Evolutionary conservation across 2,888 invertebrate genomes (phyloP), one percentile per base, ranked within the genome.

Genomic region (Sipha maydis): DNA sequence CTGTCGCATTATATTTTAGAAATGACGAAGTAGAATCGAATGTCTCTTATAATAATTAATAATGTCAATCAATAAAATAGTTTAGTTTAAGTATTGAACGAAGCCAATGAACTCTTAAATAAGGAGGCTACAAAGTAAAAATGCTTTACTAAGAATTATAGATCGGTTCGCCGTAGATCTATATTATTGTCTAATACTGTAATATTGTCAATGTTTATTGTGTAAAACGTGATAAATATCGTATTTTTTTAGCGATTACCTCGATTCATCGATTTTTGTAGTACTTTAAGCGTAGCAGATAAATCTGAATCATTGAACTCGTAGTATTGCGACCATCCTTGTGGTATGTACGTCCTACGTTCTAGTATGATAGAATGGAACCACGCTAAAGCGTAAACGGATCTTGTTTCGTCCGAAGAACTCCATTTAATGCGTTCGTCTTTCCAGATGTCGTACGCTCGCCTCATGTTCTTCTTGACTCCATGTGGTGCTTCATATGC

Each of bases 281-380:
- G 83, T 41, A 90, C 89, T 31, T 90, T 83, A 21, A 90, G 93
- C 0, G 96, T 96, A 8, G 96, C 96, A 83, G 95, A 93, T 1
- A 97, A 92, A 92, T 98, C 98, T 0, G 95, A 94, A 90, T 95
- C 95, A 84, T 95, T 96, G 92, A 98, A 98, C 91, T 98, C 97
- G 92, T 98, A 98, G 91, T 94, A 95, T 91, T 96, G 96, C 0
- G 96, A 95, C 97, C 97, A 98, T 0, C 97, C 96, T 93, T 97
- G 97, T 0, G 98, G 98, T 90, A 98, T 96, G 92, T 95, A 99
- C 84, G 95, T 96, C 89, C 99, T 93, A 73, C 99, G 93, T 92
- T 99, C 99, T 92, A 96, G 96, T 84, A 98, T 93, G 25, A 98
- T 93, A 0, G 99, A 97, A 92, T 99, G 98, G 89, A 97, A 93